Base-by-base conservation (phyloP, 2,797 vertebrate genomes). In the Discoglossus pictus region DNA sequence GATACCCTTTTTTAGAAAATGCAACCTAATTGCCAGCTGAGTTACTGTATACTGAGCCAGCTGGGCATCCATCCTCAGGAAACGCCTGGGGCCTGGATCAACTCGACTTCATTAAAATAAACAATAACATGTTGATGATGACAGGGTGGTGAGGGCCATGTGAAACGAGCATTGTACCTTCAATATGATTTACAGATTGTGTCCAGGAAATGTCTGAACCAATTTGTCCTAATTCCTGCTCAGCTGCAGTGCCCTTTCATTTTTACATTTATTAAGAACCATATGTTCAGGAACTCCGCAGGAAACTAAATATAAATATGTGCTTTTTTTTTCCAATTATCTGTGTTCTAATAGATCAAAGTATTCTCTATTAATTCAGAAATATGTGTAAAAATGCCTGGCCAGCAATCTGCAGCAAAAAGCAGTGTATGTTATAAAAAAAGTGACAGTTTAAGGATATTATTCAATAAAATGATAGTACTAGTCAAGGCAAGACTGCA, bases 241-340 rank as follows among this genome's bases (percentile, higher is more conserved):
- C 79, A 79, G 82, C 80, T 76, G 79, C 72, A 72, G 46, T 56
- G 69, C 79, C 78, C 78, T 83, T 83, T 82, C 74, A 68, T 76
- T 82, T 80, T 78, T 77, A 82, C 73, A 66, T 77, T 71, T 74
- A 79, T 79, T 74, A 78, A 63, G 72, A 82, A 82, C 79, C 79
- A 82, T 75, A 78, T 82, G 81, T 82, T 78, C 84, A 83, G 83
- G 81, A 85, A 86, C 79, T 78, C 75, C 75, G 74, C 79, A 59
- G 81, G 83, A 84, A 81, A 76, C 74, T 65, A 1, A 39, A 82
- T 74, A 75, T 65, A 74, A 82, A 42, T 16, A 4, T 42, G 5
- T 42, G 3, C 40, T 42, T 42, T 42, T 7, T 5, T 42, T 42
- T 42, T 8, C 10, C 20, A 40, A 4, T 50, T 52, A 2, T 40